Evolutionary conservation across 2,888 invertebrate species (phyloP).

Genomic region (Sisyra terminalis): DNA sequence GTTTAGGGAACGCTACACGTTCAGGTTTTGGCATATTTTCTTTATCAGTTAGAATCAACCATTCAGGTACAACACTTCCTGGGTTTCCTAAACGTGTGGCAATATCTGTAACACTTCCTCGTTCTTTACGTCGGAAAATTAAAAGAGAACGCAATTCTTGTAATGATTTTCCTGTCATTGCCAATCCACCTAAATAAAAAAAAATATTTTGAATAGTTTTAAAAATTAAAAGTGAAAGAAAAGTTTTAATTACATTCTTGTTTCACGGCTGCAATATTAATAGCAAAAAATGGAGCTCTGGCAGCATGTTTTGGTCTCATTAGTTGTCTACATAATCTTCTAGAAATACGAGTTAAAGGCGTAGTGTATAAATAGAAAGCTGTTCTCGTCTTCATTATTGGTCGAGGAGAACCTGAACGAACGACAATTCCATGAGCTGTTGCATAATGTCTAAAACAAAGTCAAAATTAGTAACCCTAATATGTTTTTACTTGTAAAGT

Average conservation of each 20-base stretch:
- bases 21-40: conserved; percentile 66
- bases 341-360: conserved; percentile 75
- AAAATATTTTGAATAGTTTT: not conserved
- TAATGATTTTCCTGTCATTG: conserved; percentile 34
- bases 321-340: conserved; percentile 70
- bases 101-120: conserved; percentile 52
- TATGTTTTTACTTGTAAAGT: not conserved
- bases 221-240: not conserved
- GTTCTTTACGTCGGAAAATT: conserved; percentile 35
- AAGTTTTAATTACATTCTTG: conserved; percentile 57
- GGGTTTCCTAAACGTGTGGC: conserved; percentile 53
- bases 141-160: conserved; percentile 37
- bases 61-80: conserved; percentile 38
- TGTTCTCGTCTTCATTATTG: conserved; percentile 93
- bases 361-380: conserved; percentile 92
- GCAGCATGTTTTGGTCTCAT: conserved; percentile 74
- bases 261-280: conserved; percentile 65
- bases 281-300: conserved; percentile 66
- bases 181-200: conserved; percentile 30
- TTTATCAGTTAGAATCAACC: conserved; percentile 57
- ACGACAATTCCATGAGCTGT: conserved; percentile 73
- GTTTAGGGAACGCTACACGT: conserved; percentile 75
- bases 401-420: conserved; percentile 63
- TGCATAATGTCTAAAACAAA: conserved; percentile 56
- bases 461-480: not conserved